These are phyloP conservation scores for Hirtodrosophila duncani DNA, from an alignment of 2,888 invertebrate species.

Conservation along the genomic window DNA sequence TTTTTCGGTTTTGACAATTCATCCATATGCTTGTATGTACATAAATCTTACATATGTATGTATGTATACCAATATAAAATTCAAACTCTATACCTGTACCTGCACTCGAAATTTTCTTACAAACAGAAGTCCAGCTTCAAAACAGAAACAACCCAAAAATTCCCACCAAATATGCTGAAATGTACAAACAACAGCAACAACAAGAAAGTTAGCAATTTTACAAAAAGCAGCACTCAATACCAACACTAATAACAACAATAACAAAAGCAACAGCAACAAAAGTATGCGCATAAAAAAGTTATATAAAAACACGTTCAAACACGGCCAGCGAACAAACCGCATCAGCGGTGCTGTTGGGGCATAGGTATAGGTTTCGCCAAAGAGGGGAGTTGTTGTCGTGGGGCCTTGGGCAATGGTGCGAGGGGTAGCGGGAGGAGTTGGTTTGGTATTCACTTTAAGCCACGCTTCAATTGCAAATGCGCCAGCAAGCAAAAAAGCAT, in stretches of 20 bases:
- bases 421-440: not conserved
- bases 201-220: too few relatives aligned
- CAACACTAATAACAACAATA: too few relatives aligned
- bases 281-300: too few relatives aligned
- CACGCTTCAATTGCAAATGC: conserved; percentile 72
- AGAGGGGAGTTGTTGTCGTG: not conserved
- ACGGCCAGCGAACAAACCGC: conserved; percentile 25
- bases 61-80: too few relatives aligned
- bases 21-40: too few relatives aligned
- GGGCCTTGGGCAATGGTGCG: conserved; percentile 1
- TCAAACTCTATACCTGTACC: too few relatives aligned
- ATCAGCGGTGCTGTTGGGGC: not conserved
- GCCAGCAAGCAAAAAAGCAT: conserved; percentile 52
- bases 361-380: not conserved
- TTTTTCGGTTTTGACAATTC: too few relatives aligned
- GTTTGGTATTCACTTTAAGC: conserved; percentile 49
- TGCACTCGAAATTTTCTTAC: too few relatives aligned
- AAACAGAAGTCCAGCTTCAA: conserved; percentile 42
- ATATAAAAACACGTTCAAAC: conserved; percentile 52
- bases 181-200: conserved; percentile 31
- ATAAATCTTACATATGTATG: too few relatives aligned
- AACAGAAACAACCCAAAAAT: conserved; percentile 44
- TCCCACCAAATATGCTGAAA: conserved; percentile 55
- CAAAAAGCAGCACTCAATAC: too few relatives aligned
- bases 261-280: too few relatives aligned